Evolutionary conservation across 2,113 vertebrate genomes (phyloP).

Genomic region (Bungarus multicinctus): DNA sequence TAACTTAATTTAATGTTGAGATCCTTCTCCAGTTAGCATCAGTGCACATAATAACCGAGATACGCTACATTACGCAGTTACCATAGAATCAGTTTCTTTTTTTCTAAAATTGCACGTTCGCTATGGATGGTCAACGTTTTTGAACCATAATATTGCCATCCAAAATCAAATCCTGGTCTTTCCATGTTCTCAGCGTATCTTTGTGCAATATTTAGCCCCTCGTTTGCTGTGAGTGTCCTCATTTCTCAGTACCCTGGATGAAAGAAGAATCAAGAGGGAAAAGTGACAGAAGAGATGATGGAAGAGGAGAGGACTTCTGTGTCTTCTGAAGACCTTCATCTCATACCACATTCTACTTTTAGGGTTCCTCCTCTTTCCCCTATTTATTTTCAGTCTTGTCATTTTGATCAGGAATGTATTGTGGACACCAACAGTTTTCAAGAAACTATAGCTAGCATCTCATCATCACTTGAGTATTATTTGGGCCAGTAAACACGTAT

Average conservation of each 20-base stretch:
- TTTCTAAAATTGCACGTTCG: constrained; percentile 72
- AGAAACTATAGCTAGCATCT: constrained; percentile 71
- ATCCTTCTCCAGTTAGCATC: constrained; percentile 54
- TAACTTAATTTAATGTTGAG: constrained; percentile 54
- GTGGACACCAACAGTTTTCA: constrained; percentile 78
- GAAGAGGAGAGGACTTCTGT: no score
- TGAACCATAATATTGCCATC: no score
- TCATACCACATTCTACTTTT: no score
- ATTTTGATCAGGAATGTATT: constrained; percentile 87
- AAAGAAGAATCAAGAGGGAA: neutral
- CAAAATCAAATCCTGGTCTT: neutral
- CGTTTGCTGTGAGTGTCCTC: neutral
- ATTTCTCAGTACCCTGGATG: neutral
- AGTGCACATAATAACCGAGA: constrained; percentile 55
- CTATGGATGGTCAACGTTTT: neutral
- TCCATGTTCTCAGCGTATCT: no score
- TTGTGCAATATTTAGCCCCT: neutral
- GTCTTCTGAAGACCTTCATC: constrained; percentile 16
- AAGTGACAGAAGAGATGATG: neutral
- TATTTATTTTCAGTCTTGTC: constrained; percentile 80
- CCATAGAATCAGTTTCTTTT: constrained; percentile 68
- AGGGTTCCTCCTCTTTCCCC: no score
- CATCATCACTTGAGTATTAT: constrained; percentile 67
- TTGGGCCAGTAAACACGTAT: constrained; percentile 60
- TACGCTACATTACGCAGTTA: constrained; percentile 71